phyloP scores from a whole-genome alignment of 2,797 vertebrate species.

The Taeniopygia guttata region DNA sequence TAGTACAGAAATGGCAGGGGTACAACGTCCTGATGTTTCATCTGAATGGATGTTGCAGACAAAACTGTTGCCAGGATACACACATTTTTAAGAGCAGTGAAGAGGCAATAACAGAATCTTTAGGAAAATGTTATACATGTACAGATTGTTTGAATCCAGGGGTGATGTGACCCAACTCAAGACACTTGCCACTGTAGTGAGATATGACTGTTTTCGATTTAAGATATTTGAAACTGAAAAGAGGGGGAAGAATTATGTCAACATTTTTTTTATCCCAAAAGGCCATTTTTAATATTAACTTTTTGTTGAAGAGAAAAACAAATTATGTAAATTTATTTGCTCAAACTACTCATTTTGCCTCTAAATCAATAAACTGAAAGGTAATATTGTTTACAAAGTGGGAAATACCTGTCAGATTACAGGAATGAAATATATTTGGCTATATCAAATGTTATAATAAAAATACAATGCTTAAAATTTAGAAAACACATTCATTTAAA shows the following conservation, averaged over 20 bases:
- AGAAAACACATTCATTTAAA: not conserved
- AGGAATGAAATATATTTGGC: not conserved
- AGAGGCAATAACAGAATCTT: not conserved
- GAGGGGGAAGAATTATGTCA: not conserved
- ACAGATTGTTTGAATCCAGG: not conserved
- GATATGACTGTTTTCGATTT: not conserved
- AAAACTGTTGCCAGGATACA: slow-evolving; percentile 19
- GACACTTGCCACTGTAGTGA: not conserved
- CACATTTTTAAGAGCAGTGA: not conserved
- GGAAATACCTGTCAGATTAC: not conserved
- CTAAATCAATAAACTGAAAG: not conserved
- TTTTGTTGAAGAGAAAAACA: not conserved
- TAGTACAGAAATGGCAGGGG: not conserved
- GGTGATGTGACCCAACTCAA: not conserved
- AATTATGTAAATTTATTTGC: not conserved
- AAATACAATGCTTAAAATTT: not conserved
- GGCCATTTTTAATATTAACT: not conserved
- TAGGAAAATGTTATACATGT: not conserved
- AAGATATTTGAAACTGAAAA: not conserved
- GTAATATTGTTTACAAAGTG: not conserved
- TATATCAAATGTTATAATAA: not conserved
- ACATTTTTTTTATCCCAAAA: not conserved
- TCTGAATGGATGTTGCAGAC: not conserved
- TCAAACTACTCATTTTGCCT: not conserved
- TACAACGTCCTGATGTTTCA: not conserved